phyloP scores from a whole-genome alignment of 2,888 invertebrate species.

The Nematopogon swammerdamellus region DNA sequence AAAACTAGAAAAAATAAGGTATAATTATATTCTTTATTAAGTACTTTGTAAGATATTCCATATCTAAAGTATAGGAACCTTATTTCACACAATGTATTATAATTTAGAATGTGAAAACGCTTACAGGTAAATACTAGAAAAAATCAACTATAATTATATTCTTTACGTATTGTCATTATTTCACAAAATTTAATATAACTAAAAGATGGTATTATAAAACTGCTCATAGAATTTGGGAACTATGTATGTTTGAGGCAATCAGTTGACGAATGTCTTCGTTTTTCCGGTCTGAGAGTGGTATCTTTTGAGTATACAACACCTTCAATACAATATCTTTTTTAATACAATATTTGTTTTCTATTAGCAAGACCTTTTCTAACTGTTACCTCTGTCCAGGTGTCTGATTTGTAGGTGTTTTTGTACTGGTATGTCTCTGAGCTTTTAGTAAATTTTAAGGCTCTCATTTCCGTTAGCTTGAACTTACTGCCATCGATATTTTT shows the following conservation, averaged over 20 bases:
- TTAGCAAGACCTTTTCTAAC: conserved; percentile 9
- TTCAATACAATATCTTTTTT: conserved; percentile 7
- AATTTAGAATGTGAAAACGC: too few relatives aligned
- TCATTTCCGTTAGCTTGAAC: conserved; percentile 10
- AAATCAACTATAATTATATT: too few relatives aligned
- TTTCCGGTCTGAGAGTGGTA: conserved; percentile 10
- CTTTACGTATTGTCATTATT: too few relatives aligned
- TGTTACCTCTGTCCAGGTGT: conserved; percentile 8
- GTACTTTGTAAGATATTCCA: too few relatives aligned
- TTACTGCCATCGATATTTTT: conserved; percentile 8
- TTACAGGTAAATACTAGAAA: too few relatives aligned
- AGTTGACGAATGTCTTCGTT: conserved; percentile 12
- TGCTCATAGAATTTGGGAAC: conserved; percentile 12
- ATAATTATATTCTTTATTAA: too few relatives aligned
- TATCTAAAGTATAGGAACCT: too few relatives aligned
- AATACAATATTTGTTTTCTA: conserved; percentile 10
- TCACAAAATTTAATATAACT: not conserved
- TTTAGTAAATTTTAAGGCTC: conserved; percentile 10
- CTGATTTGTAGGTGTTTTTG: conserved; percentile 10
- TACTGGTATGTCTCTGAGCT: conserved; percentile 10
- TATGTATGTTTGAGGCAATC: conserved; percentile 11
- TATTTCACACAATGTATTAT: too few relatives aligned
- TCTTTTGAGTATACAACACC: conserved; percentile 5
- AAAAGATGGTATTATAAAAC: conserved; percentile 10
- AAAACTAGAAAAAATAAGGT: too few relatives aligned